Conservation (phyloP, 2,113 vertebrate genomes). For the Spilogale gracilis region DNA sequence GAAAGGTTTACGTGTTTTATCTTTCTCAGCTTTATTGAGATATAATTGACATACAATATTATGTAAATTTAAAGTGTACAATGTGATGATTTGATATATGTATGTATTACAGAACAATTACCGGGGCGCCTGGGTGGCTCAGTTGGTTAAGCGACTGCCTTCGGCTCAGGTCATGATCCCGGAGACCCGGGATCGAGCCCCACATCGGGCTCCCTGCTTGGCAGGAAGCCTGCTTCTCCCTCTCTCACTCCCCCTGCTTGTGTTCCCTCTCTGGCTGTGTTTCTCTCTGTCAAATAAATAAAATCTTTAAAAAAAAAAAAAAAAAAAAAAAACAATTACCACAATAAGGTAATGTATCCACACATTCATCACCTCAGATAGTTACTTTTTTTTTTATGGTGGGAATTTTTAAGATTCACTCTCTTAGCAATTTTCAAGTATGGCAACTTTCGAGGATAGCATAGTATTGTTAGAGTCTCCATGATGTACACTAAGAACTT, state of each 20-base stretch:
- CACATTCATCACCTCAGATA: neutral
- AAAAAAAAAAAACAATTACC: no score
- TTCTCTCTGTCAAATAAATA: no score
- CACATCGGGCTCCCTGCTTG: no score
- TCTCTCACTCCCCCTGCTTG: no score
- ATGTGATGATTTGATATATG: neutral
- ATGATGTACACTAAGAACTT: neutral
- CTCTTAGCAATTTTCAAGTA: neutral
- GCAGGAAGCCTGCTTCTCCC: no score
- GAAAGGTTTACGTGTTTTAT: neutral
- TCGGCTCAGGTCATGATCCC: no score
- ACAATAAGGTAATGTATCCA: neutral
- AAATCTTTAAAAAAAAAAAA: no score
- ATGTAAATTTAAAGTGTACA: neutral
- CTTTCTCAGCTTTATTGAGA: neutral
- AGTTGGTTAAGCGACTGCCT: no score
- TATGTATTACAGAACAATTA: neutral
- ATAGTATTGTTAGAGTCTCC: neutral
- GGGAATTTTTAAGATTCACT: neutral
- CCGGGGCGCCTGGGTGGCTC: no score
- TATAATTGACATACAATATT: neutral
- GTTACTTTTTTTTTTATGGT: neutral
- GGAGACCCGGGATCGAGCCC: no score
- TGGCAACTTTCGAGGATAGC: neutral
- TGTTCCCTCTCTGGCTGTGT: no score